These are phyloP conservation scores for Liparis tanakae DNA, from an alignment of 2,797 vertebrate species.

Conservation along the genomic window DNA sequence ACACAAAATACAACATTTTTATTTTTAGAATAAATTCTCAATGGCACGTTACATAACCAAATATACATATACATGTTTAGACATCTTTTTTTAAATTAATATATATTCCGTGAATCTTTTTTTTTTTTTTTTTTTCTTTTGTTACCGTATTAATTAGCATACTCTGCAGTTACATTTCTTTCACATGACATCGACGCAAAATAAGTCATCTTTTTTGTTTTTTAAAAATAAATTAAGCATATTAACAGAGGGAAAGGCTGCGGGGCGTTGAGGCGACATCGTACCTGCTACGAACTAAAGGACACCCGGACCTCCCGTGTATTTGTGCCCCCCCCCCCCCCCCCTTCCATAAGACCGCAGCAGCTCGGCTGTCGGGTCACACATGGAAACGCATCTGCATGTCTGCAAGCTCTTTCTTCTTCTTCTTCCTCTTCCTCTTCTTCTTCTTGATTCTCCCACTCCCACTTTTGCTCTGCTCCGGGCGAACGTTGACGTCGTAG, in stretches of 20 bases:
- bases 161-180: slow-evolving; percentile 87
- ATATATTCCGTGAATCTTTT: slow-evolving; percentile 68
- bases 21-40: slow-evolving; percentile 86
- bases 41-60: slow-evolving; percentile 94
- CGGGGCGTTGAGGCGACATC: slow-evolving; percentile 50
- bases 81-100: slow-evolving; percentile 84
- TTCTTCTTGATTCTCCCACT: slow-evolving; percentile 22
- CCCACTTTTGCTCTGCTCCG: slow-evolving; percentile 10
- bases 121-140: too few species aligned
- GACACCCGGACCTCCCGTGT: slow-evolving; percentile 49
- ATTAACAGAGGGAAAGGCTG: slow-evolving; percentile 84
- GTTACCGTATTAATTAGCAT: slow-evolving; percentile 63
- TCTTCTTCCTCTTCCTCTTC: background rate
- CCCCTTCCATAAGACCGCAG: slow-evolving; percentile 30
- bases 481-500: slow-evolving; percentile 14
- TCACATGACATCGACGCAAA: slow-evolving; percentile 90
- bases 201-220: slow-evolving; percentile 83
- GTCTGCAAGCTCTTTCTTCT: slow-evolving; percentile 7
- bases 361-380: slow-evolving; percentile 52
- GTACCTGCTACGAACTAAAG: slow-evolving; percentile 70
- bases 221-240: slow-evolving; percentile 93
- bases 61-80: slow-evolving; percentile 95
- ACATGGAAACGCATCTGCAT: slow-evolving; percentile 27
- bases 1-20: slow-evolving; percentile 99
- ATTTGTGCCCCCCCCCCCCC: slow-evolving; percentile 23